Base-by-base conservation (phyloP, 2,113 vertebrate species). In the Saguinus imperator region DNA sequence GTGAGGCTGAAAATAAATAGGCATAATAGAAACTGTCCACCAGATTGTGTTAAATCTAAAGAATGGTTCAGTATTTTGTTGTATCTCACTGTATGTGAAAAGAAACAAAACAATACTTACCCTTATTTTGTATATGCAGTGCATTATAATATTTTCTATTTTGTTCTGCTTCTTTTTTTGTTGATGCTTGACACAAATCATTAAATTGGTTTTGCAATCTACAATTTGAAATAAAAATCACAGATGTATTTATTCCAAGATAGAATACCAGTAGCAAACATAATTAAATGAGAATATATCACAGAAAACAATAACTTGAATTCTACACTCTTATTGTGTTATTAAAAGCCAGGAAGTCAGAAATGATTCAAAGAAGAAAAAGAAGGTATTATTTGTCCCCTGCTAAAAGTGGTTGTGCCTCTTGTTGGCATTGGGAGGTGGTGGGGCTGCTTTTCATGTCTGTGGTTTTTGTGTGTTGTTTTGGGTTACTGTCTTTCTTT, bases 141-240 rank as follows among this genome's bases (percentile, higher is more conserved):
- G 20, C 76, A 90, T 64, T 57, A 27, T 52, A 64, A 20, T 76
- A 89, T 52, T 95, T 95, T 75, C 48, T 58, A 11, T 68, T 88
- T 84, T 94, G 7, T 89, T 83, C 4, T 66, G 13, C 66, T 77
- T 43, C 32, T 76, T 52, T 48, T 70, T 88, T 37, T 57, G 40
- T 61, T 64, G 45, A 45, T 81, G n/a, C 11, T 6, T 75, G 43
- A 61, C 70, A 87, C 32, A 85, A 77, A 48, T 40, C 29, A 96
- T 92, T 96, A 90, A 77, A 85, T 81, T 92, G 20, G 92, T 55
- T 97, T 95, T 88, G 25, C 70, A 90, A 57, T 7, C 10, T 25
- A 45, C 17, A 91, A 25, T 89, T 87, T 87, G 79, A n/a, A 80
- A 52, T 77, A 61, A 43, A 25, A 29, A 50, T 55, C 17, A 55